These are phyloP conservation scores for Scomber japonicus DNA, from an alignment of 2,113 vertebrate genomes.

Conservation along the genomic window DNA sequence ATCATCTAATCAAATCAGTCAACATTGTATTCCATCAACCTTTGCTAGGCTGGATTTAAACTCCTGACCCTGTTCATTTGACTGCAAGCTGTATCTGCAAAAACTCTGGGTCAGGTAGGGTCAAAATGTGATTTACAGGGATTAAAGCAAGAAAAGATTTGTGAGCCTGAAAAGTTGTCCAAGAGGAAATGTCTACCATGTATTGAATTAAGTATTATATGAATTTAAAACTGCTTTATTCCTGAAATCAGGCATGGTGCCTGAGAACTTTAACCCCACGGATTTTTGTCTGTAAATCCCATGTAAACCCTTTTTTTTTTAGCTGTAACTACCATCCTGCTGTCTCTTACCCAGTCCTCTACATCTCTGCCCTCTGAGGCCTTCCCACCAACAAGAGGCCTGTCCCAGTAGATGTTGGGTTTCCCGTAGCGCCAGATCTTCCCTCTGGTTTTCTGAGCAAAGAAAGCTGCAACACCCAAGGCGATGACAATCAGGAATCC, in stretches of 20 bases:
- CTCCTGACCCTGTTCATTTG: constrained; percentile 41
- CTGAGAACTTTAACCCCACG: too few species aligned
- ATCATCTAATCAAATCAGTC: constrained; percentile 55
- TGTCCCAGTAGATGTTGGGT: constrained; percentile 90
- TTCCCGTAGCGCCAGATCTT: constrained; percentile 92
- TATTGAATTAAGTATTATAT: too few species aligned
- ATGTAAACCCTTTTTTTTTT: constrained; percentile 42
- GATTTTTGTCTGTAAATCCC: constrained; percentile 51
- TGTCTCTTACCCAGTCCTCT: constrained; percentile 91
- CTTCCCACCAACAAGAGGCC: constrained; percentile 72
- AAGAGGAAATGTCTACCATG: too few species aligned
- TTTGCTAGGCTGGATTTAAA: constrained; percentile 60
- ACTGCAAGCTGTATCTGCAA: constrained; percentile 27
- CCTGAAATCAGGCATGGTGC: too few species aligned
- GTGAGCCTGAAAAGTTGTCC: too few species aligned
- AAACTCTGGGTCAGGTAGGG: constrained; percentile 48
- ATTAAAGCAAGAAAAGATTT: too few species aligned
- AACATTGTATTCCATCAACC: constrained; percentile 35
- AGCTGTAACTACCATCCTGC: constrained; percentile 2
- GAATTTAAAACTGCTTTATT: too few species aligned
- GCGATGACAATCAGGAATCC: constrained; percentile 90
- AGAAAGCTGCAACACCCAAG: constrained; percentile 87
- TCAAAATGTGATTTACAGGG: constrained; percentile 23
- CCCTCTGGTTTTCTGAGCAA: constrained; percentile 87
- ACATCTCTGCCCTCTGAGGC: constrained; percentile 89